A percentile compares a stretch with the other conserved stretches of the same genome.
phyloP scores from a whole-genome alignment of 37 sponge, comb jelly and placozoan species.

The Cladorhizidae sp. region DNA sequence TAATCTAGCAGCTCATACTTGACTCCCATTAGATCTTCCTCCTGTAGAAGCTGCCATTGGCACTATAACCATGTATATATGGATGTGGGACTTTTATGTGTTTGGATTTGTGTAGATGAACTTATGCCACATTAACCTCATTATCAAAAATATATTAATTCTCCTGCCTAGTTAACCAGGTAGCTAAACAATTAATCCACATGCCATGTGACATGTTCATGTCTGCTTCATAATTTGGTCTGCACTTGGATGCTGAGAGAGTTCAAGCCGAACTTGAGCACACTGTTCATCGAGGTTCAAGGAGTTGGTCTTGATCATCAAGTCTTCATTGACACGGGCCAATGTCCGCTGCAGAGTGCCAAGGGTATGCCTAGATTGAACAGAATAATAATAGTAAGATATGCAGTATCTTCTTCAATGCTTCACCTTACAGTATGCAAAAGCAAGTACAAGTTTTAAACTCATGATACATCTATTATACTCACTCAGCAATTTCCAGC shows the following conservation, averaged over 20 bases:
- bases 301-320: conserved; percentile 78
- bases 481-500: conserved; percentile 75
- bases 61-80: no score
- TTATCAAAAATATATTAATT: not conserved
- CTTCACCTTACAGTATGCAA: no score
- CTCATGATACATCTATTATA: not conserved
- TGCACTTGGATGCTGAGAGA: conserved; percentile 46
- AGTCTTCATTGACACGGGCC: conserved; percentile 69
- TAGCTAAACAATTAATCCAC: not conserved
- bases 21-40: no score
- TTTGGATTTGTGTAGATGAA: no score
- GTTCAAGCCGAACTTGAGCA: conserved; percentile 60
- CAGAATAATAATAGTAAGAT: no score
- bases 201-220: not conserved
- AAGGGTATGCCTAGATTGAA: conserved; percentile 75
- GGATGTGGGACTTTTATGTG: no score
- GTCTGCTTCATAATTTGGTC: conserved; percentile 13
- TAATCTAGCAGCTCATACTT: no score
- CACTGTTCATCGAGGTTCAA: conserved; percentile 84
- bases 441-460: no score
- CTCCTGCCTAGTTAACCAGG: no score
- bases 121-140: no score
- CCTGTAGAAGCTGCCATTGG: no score
- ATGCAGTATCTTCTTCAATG: no score
- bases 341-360: conserved; percentile 81